Conservation (phyloP, 2,888 invertebrate genomes). For the Omphaloscelis lunosa region DNA sequence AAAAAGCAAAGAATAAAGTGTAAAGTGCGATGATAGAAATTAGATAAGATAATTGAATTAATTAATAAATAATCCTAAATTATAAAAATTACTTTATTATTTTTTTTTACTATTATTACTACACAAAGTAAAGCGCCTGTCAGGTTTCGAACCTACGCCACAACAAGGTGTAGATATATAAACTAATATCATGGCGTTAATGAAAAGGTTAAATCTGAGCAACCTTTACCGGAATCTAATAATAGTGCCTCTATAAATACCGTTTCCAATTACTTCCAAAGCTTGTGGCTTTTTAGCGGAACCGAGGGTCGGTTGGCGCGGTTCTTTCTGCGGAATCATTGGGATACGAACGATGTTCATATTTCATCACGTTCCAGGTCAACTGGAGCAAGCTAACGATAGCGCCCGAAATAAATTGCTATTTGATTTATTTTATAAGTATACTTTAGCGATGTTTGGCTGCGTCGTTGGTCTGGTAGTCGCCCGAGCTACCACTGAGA, state of each 20-base stretch:
- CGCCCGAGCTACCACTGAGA: neutral
- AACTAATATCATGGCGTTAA: conserved; percentile 14
- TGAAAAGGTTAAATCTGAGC: conserved; percentile 18
- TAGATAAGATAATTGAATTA: too few relatives aligned
- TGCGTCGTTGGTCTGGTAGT: neutral
- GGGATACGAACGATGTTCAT: conserved; percentile 67
- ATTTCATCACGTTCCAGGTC: conserved; percentile 70
- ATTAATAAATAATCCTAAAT: too few relatives aligned
- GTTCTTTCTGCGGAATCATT: conserved; percentile 64
- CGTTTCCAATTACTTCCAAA: conserved; percentile 53
- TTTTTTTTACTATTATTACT: too few relatives aligned
- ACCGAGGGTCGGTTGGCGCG: conserved; percentile 35
- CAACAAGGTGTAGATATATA: neutral
- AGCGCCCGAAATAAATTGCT: conserved; percentile 67
- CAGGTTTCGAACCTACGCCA: too few relatives aligned
- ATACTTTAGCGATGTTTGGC: conserved; percentile 48
- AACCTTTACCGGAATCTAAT: conserved; percentile 33
- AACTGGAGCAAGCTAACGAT: conserved; percentile 68
- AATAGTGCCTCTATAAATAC: conserved; percentile 54
- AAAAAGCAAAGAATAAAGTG: too few relatives aligned
- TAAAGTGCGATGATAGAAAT: too few relatives aligned
- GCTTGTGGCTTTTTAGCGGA: conserved; percentile 55
- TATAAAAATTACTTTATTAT: too few relatives aligned
- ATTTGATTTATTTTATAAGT: conserved; percentile 69
- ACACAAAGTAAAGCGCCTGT: too few relatives aligned